Evolutionary conservation across 2,888 invertebrate species (phyloP), one percentile per base, ranked within the genome.

Genomic region (Willowsia nigromaculata): DNA sequence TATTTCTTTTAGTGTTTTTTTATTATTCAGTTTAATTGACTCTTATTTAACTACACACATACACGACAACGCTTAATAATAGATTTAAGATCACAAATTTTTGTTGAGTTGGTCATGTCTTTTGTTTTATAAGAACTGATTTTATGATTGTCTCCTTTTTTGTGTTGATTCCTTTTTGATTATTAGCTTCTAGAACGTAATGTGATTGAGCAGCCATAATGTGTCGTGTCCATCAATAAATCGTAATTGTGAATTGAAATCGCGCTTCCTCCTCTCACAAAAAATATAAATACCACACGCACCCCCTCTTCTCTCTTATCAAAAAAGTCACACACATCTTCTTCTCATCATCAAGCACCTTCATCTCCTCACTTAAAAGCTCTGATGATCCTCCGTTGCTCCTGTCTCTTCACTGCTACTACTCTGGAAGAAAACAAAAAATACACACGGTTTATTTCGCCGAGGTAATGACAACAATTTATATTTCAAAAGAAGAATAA

Each of bases 141-240:
- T n/a, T n/a, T 71, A 84, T 85, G 27, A 84, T 65, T 83, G 50
- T 65, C 33, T 84, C 40, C 15, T 74, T 85, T n/a, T n/a, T 85
- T 85, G 74, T 85, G 85, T 85, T 85, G 37, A 71, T 87, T 87
- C 80, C 56, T 74, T 86, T n/a, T 88, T 88, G 22, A 56, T 82
- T 82, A 82, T 74, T 82, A 88, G 88, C 88, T 88, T 88, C 88
- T 88, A 88, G 88, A 84, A 62, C 82, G 47, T 74, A 71, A 50
- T 6, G 25, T 78, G 85, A 47, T 83, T 47, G 83, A 81, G 53
- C 53, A 87, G 71, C 71, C 40, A 40, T 59, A 50, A 40, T 68
- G 78, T 78, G 37, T 65, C 40, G 71, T 62, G 62, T 68, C 37
- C 68, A 68, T 37, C 68, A 68, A 40, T 59, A 85, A 78, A 43